Evolutionary conservation across 1,140 invertebrate genomes (phyloP).

Genomic region (Cotesia glomerata): DNA sequence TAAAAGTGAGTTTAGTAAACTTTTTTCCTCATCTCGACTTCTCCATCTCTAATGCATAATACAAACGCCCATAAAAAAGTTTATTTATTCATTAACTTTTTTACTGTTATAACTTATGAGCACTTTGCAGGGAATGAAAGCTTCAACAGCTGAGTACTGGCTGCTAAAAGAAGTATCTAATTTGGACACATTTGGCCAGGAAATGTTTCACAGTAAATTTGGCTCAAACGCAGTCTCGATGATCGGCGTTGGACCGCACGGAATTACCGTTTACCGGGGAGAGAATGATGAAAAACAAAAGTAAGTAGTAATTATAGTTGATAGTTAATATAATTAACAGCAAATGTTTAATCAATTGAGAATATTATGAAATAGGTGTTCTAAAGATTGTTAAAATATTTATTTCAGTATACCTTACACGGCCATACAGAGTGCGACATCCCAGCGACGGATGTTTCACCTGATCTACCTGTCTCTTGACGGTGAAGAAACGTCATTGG

Average conservation of each 20-base stretch:
- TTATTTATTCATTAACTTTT: conserved; percentile 14
- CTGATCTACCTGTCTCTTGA: conserved; percentile 76
- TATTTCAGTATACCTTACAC: conserved; percentile 80
- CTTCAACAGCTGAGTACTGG: conserved; percentile 76
- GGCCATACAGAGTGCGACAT: conserved; percentile 80
- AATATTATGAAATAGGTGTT: neutral
- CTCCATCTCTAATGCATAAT: neutral
- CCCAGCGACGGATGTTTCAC: conserved; percentile 76
- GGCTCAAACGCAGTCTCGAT: conserved; percentile 54
- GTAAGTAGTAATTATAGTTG: conserved; percentile 48
- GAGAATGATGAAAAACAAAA: conserved; percentile 70
- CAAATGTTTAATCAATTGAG: too few species aligned
- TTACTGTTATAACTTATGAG: conserved; percentile 20
- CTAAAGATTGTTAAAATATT: conserved; percentile 19
- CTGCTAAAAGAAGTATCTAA: conserved; percentile 80
- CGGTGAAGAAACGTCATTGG: conserved; percentile 72
- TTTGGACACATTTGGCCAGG: conserved; percentile 81
- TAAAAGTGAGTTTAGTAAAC: conserved; percentile 49
- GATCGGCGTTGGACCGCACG: conserved; percentile 82
- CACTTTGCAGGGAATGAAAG: conserved; percentile 63
- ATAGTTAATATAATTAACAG: too few species aligned
- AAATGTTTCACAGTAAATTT: conserved; percentile 77
- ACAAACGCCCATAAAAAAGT: neutral
- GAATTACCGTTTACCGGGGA: conserved; percentile 74
- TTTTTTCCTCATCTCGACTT: neutral